Evolutionary conservation across 2,888 invertebrate genomes (phyloP), one percentile per base, ranked within the genome.

Genomic region (Eulithis prunata): DNA sequence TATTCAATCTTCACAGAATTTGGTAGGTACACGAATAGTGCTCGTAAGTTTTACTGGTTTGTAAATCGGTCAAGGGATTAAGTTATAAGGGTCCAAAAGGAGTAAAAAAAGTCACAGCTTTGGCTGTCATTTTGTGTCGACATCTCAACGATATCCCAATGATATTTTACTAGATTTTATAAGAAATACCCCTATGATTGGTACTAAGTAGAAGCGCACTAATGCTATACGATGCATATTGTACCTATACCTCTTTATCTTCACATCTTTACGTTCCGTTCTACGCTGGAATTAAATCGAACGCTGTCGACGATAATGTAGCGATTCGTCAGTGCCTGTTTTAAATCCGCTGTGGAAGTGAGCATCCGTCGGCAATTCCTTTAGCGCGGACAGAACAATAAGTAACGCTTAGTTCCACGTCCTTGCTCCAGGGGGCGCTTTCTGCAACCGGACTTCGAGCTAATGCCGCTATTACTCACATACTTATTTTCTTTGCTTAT

Each of bases 301-400:
- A 83, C 74, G 80, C 78, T 83, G 88, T 87, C 88, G 86, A 79
- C 86, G 84, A 85, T 88, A 89, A 88, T 88, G 88, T 85, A 83
- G 84, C 87, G 73, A 89, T 89, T 83, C 82, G 81, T 89, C 89
- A 89, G 84, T 87, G 88, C 83, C 87, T 83, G 82, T 77, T 85
- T 85, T 86, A 89, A 88, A 85, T 86, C 88, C 84, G 78, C 79
- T 80, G 78, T 78, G 82, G 83, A 82, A 85, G 85, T 80, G 81
- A 83, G 77, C 85, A 83, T 83, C 82, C 84, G 81, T 74, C 76
- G 75, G 85, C 85, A 81, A 86, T 85, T 84, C 64, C 68, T 68
- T 64, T 57, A 54, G 64, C 68, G 80, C 76, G 78, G 83, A 83
- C 81, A 77, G 83, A 78, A 84, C 83, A 80, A 85, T 86, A 87